Base-by-base conservation (phyloP, 2,888 invertebrate species). In the Leucophenga montana region DNA sequence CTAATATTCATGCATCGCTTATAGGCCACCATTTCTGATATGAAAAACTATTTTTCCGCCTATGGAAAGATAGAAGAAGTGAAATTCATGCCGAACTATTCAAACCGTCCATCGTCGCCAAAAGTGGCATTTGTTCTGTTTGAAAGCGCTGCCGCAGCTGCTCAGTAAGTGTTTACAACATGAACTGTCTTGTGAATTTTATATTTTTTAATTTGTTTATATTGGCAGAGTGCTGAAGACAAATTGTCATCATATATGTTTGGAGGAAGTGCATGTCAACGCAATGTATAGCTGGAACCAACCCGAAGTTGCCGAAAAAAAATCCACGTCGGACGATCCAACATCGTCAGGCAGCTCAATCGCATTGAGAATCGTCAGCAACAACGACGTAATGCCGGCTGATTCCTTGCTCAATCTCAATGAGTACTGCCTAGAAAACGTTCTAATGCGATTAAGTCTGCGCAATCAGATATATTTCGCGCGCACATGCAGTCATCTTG, bases 401-500 rank as follows among this genome's bases (percentile, higher is more conserved):
- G 44, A 61, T 11, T 44, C 48, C 3, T 75, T 84, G 4, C 62
- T 77, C 33, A 66, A 8, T 0, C 33, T 85, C 0, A 79, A 78
- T 31, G 85, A 85, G 65, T 62, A 82, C 68, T 85, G 85, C 18
- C 22, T 84, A 44, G 75, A 75, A 62, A 14, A 70, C 0, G 72
- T 84, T 2, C 20, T 79, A 4, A 4, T 62, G 0, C 8, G 57
- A 11, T 65, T 84, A 8, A 0, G 33, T 0, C 1, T 74, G 4
- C 0, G 3, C 0, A 85, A 85, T 67, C 80, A 85, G 53, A 61
- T 85, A 1, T 75, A 69, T 20, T 83, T 82, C 44, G 76, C 82
- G 0, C 76, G 82, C 8, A 66, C 67, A 0, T 83, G 84, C 54
- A 18, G 16, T 1, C 85, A 81, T n/a, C 77, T 85, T 9, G 67